Evolutionary conservation across 2,888 invertebrate species (phyloP).

Genomic region (Piscicola geometra): DNA sequence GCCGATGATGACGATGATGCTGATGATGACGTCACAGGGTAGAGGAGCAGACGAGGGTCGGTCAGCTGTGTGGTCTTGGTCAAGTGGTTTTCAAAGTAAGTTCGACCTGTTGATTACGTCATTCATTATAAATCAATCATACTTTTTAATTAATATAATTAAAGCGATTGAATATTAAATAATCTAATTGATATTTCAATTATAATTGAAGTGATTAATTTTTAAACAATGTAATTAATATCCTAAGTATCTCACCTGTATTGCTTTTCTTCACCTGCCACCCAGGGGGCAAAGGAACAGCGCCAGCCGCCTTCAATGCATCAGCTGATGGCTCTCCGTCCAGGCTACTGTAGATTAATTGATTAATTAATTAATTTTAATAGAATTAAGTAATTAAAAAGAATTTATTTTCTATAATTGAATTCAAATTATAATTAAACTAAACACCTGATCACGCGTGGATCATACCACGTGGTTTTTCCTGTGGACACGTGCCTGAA

Average conservation of each 20-base stretch:
- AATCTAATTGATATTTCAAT: too few relatives aligned
- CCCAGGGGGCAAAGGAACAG: conserved; percentile 25
- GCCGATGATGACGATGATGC: not conserved
- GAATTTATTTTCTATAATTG: not conserved
- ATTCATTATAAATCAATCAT: too few relatives aligned
- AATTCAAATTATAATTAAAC: too few relatives aligned
- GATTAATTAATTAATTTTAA: not conserved
- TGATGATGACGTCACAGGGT: not conserved
- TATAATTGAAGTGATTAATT: not conserved
- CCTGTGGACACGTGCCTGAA: conserved; percentile 30
- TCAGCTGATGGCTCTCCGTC: not conserved
- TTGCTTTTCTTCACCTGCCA: conserved; percentile 31
- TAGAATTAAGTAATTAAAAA: not conserved
- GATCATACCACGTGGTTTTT: conserved; percentile 35
- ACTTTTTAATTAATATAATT: too few relatives aligned
- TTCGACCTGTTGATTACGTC: conserved; percentile 15
- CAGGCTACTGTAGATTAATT: not conserved
- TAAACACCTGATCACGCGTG: conserved; percentile 27
- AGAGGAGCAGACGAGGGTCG: conserved; percentile 25
- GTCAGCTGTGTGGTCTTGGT: conserved; percentile 34
- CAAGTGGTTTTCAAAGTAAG: conserved; percentile 34
- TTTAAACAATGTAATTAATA: not conserved
- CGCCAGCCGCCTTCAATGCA: not conserved
- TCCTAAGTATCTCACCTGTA: conserved; percentile 1
- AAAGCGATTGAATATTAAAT: too few relatives aligned